A percentile compares a stretch with the other conserved stretches of the same genome.
Evolutionary conservation across 2,888 invertebrate species (phyloP).

Genomic region (Cylindroiulus punctatus): DNA sequence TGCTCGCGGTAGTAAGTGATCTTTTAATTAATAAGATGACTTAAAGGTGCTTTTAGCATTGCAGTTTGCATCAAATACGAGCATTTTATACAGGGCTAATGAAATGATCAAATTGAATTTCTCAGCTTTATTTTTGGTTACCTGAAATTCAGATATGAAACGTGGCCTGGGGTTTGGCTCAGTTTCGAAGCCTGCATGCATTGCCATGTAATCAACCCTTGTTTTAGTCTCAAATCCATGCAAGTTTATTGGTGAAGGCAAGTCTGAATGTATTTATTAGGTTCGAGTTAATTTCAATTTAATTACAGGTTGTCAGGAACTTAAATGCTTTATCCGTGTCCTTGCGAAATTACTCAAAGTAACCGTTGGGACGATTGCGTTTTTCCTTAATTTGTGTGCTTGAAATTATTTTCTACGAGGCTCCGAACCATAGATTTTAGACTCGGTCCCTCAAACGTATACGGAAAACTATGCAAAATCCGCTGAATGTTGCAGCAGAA

Average conservation of each 20-base stretch:
- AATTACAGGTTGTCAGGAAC: conserved; percentile 45
- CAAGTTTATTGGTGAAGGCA: conserved; percentile 33
- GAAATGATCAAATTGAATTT: not conserved
- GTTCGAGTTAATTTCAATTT: conserved; percentile 24
- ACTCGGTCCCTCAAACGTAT: not conserved
- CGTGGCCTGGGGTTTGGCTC: not conserved
- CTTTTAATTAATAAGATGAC: conserved; percentile 43
- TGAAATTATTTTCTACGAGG: not conserved
- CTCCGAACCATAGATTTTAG: not conserved
- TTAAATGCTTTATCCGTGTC: not conserved
- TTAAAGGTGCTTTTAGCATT: not conserved
- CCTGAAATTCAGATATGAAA: not conserved
- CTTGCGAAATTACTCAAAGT: conserved; percentile 17
- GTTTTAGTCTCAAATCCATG: not conserved
- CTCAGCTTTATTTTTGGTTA: not conserved
- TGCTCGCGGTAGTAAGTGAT: not conserved
- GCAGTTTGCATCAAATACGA: not conserved
- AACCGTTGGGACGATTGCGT: conserved; percentile 12
- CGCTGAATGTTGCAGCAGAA: conserved; percentile 33
- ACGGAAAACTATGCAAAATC: conserved; percentile 23
- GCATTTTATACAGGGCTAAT: not conserved
- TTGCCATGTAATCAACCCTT: not conserved
- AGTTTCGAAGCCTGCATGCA: not conserved
- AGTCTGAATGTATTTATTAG: conserved; percentile 24
- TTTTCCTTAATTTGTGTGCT: conserved; percentile 26